phyloP scores from a whole-genome alignment of 2,113 vertebrate species.

The Holacanthus passer region DNA sequence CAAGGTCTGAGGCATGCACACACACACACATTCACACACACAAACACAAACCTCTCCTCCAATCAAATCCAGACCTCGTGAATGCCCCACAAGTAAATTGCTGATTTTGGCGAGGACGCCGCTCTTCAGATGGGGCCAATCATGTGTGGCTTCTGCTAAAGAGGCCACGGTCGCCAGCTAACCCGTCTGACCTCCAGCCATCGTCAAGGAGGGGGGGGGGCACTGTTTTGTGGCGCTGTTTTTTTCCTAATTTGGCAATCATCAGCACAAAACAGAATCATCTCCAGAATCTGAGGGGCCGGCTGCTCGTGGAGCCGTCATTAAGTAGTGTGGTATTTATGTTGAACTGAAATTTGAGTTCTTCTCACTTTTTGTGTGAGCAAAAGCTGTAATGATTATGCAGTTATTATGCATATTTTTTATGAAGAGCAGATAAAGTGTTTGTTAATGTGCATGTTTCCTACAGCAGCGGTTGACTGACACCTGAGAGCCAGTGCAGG shows the following conservation, averaged over 20 bases:
- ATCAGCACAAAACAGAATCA: conserved; percentile 13
- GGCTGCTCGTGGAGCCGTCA: neutral
- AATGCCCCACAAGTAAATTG: conserved; percentile 77
- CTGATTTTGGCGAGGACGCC: conserved; percentile 75
- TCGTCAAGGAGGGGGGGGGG: conserved; percentile 22
- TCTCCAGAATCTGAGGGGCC: conserved; percentile 6
- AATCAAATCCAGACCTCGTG: conserved; percentile 76
- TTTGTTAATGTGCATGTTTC: too few relatives aligned
- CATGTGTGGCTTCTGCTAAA: conserved; percentile 68
- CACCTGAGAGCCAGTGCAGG: neutral
- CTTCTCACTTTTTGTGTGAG: neutral
- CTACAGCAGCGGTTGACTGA: too few relatives aligned
- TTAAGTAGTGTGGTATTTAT: neutral
- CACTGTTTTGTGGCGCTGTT: conserved; percentile 9
- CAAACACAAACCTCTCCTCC: conserved; percentile 65
- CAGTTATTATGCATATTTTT: neutral
- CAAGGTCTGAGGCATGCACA: conserved; percentile 80
- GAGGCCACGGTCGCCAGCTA: conserved; percentile 52
- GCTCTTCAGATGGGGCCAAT: conserved; percentile 78
- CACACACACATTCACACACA: conserved; percentile 47
- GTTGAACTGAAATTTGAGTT: neutral
- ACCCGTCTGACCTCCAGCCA: conserved; percentile 67
- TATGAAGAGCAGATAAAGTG: neutral
- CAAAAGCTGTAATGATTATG: neutral
- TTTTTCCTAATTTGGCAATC: conserved; percentile 45